phyloP scores from a whole-genome alignment of 64 coral and sea anemone species.

The Actinia tenebrosa region DNA sequence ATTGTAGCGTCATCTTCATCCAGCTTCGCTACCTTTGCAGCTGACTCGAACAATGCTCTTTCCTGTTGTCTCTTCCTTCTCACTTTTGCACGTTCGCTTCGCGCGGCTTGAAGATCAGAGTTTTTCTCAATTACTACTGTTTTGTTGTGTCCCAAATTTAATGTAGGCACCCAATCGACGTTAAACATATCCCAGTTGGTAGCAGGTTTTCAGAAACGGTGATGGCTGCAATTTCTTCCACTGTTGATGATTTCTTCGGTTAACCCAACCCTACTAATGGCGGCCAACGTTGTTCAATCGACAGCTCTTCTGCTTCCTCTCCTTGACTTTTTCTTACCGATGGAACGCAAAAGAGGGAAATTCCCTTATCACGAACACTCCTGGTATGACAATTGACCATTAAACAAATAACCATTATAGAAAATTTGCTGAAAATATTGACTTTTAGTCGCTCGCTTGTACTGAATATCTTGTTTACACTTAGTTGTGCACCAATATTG shows the following conservation, averaged over 20 bases:
- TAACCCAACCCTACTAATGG: constrained; percentile 50
- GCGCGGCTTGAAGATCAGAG: not conserved
- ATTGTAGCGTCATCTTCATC: constrained; percentile 14
- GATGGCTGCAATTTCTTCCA: constrained; percentile 22
- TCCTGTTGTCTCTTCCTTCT: constrained; percentile 30
- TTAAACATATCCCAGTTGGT: constrained; percentile 39
- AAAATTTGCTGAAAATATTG: not conserved
- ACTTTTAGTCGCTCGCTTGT: not conserved
- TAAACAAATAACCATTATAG: constrained; percentile 39
- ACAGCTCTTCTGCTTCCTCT: constrained; percentile 34
- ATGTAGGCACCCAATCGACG: constrained; percentile 52
- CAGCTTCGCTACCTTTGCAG: not conserved
- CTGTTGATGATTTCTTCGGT: constrained; percentile 35
- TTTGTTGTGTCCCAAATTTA: constrained; percentile 36
- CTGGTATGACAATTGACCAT: constrained; percentile 35
- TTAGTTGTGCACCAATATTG: constrained; percentile 37
- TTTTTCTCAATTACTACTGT: constrained; percentile 13
- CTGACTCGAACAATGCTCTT: constrained; percentile 19
- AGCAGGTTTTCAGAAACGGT: constrained; percentile 24
- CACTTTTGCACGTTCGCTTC: constrained; percentile 44
- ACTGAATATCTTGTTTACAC: not conserved
- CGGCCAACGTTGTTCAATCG: constrained; percentile 32
- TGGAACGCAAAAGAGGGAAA: constrained; percentile 44
- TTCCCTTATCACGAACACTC: constrained; percentile 28
- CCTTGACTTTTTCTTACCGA: constrained; percentile 26